phyloP scores from a whole-genome alignment of 2,888 invertebrate genomes.

The Agrotis segetum region DNA sequence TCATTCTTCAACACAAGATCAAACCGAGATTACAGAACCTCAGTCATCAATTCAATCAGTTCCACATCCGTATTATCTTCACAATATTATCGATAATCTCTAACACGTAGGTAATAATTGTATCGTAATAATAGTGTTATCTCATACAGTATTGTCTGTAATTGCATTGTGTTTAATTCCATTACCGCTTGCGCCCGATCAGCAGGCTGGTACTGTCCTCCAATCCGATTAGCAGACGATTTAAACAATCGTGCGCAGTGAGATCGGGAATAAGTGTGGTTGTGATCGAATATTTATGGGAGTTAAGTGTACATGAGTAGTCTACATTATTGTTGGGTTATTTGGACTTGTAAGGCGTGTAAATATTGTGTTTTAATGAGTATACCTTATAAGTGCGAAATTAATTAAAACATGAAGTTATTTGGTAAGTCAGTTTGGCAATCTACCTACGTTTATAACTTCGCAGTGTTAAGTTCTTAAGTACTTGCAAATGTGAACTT shows the following conservation, averaged over 20 bases:
- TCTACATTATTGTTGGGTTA: not conserved
- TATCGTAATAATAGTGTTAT: conserved; percentile 68
- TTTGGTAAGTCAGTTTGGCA: not conserved
- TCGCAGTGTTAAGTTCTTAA: not conserved
- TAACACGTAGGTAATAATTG: conserved; percentile 51
- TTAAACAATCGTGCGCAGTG: conserved; percentile 56
- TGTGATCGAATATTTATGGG: conserved; percentile 47
- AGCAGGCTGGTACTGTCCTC: conserved; percentile 61
- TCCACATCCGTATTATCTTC: conserved; percentile 32
- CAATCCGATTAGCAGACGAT: conserved; percentile 81
- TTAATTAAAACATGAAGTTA: not conserved
- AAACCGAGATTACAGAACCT: conserved; percentile 22
- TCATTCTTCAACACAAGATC: conserved; percentile 17
- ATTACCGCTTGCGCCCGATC: conserved; percentile 78
- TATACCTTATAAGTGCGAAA: not conserved
- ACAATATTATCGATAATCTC: conserved; percentile 57
- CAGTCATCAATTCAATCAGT: conserved; percentile 43
- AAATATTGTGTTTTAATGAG: not conserved
- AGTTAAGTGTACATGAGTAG: not conserved
- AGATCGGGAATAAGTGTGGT: conserved; percentile 57
- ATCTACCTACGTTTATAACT: not conserved
- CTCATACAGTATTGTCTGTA: conserved; percentile 76
- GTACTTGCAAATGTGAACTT: no score
- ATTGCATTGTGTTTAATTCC: conserved; percentile 83
- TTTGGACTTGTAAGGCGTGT: not conserved